A percentile compares a stretch with the other conserved stretches of the same genome.
phyloP scores from a whole-genome alignment of 2,888 invertebrate species.

The Rotaria macrura region DNA sequence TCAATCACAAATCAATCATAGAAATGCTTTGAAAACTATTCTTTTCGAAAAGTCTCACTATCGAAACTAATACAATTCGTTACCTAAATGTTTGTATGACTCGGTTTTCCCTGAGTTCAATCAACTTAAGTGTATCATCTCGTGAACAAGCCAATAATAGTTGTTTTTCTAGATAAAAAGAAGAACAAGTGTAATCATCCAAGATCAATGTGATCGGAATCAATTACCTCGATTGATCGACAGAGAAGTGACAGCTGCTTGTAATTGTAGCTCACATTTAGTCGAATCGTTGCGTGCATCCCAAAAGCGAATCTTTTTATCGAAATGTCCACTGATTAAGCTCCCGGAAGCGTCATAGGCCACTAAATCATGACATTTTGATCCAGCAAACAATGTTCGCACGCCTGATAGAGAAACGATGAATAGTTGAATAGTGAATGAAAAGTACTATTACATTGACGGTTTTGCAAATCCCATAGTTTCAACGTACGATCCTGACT shows the following conservation, averaged over 20 bases:
- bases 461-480: constrained; percentile 89
- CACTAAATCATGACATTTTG: constrained; percentile 89
- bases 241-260: constrained; percentile 85
- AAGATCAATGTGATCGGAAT: too few relatives aligned
- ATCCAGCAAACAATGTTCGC: constrained; percentile 62
- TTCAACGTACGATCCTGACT: constrained; percentile 94
- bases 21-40: too few relatives aligned
- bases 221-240: constrained; percentile 73
- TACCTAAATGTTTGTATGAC: constrained; percentile 79
- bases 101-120: constrained; percentile 86
- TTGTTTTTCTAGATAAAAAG: constrained; percentile 62
- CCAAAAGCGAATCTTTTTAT: constrained; percentile 89
- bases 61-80: constrained; percentile 37
- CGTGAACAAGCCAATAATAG: constrained; percentile 80
- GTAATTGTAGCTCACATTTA: constrained; percentile 69
- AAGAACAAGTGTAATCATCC: too few relatives aligned
- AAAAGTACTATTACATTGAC: constrained; percentile 61
- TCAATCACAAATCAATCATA: too few relatives aligned
- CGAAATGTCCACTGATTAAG: constrained; percentile 92
- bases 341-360: constrained; percentile 56
- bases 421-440: not conserved
- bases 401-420: constrained; percentile 40
- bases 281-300: constrained; percentile 74
- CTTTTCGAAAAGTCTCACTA: too few relatives aligned
- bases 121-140: constrained; percentile 82